Evolutionary conservation across 2,113 vertebrate genomes (phyloP), one percentile per base, ranked within the genome.

Genomic region (Sarotherodon lohbergeri): DNA sequence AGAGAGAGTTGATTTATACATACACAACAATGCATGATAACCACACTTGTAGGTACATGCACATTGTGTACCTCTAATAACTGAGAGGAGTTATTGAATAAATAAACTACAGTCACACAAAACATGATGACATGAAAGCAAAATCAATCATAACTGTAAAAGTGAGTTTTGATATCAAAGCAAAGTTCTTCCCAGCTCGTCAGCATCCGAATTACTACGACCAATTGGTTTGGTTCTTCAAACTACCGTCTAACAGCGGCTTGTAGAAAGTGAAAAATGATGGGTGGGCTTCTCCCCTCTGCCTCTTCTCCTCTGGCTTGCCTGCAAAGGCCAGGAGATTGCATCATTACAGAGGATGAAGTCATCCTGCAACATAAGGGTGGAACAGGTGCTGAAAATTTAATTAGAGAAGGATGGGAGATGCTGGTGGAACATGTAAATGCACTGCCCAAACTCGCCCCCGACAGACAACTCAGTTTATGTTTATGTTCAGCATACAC

Each of bases 341-440:
- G 94, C 96, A 95, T 96, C 96, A 97, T 94, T 91, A 93, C 55
- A 89, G 84, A 90, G 92, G 91, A 96, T 96, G 96, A 97, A 94
- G 95, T 96, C 96, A 96, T 96, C 88, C 93, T 96, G 93, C 93
- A 95, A 96, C 95, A 95, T 92, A 90, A 90, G 92, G 94, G 85
- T 50, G 90, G 94, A 94, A 95, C 94, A 96, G 93, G 94, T 95
- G 95, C 93, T 95, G 93, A 95, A 96, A 95, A 91, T 96, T 94
- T 95, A 90, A 96, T 94, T 92, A 89, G 91, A 88, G 66, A 56
- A 88, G 84, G 91, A 73, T 36, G 82, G 55, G 84, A 88, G 86
- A 88, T 59, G 91, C 86, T 73, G 88, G 78, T 87, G 46, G 88
- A 88, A 88, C 89, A 91, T 93, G 91, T 86, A 93, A 93, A 94